These are phyloP conservation scores for Drosophila paulistorum DNA, from an alignment of 1,140 invertebrate genomes.

Conservation along the genomic window DNA sequence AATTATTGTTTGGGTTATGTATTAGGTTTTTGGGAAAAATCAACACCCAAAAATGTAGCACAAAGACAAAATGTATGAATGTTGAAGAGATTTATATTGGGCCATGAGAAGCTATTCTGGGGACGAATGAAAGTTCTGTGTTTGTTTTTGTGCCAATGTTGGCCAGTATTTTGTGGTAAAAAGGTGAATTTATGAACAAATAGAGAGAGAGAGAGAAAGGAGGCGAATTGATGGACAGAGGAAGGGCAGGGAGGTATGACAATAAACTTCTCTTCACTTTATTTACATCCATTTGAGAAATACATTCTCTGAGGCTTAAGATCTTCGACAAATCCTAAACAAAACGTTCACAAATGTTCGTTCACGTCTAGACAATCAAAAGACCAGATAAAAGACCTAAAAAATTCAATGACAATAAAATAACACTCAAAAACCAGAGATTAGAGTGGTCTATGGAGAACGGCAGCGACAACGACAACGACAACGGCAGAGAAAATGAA, in stretches of 20 bases:
- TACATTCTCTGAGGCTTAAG: constrained; percentile 57
- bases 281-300: constrained; percentile 58
- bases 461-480: neutral
- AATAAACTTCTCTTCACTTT: constrained; percentile 34
- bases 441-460: neutral
- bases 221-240: neutral
- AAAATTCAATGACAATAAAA: constrained; percentile 64
- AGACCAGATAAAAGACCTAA: neutral
- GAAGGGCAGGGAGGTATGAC: neutral
- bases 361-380: too few relatives aligned
- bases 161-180: constrained; percentile 77
- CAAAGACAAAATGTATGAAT: constrained; percentile 14
- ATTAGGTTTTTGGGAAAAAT: constrained; percentile 75
- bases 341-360: constrained; percentile 45
- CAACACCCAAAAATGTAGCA: constrained; percentile 51
- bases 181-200: constrained; percentile 72
- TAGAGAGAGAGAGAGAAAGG: neutral
- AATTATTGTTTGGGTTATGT: constrained; percentile 76
- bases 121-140: constrained; percentile 42
- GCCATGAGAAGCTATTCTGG: too few relatives aligned
- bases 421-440: constrained; percentile 40
- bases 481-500: neutral
- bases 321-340: constrained; percentile 77
- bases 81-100: constrained; percentile 43
- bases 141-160: constrained; percentile 70